Base-by-base conservation (phyloP, 2,888 invertebrate genomes). In the Folsomia candida region DNA sequence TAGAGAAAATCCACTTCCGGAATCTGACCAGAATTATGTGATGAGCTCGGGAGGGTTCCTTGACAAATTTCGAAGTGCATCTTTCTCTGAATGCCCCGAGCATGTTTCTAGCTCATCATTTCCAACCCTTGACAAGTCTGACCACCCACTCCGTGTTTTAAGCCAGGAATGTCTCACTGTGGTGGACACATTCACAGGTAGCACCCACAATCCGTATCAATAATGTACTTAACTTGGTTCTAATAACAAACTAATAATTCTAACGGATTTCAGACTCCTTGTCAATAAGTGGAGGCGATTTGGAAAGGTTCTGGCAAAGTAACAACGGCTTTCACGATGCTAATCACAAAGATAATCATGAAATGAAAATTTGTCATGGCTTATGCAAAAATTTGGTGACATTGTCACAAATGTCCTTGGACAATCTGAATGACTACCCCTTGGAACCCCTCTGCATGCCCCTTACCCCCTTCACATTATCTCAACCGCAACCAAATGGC, bases 161-260 rank as follows among this genome's bases (percentile, higher is more conserved):
- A 94, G 94, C 81, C 92, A 94, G 84, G 94, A 94, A 85, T 94
- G 94, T 83, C 86, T 95, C 77, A 94, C 94, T 4, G 90, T 93
- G 24, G 92, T 94, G 9, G 94, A 94, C 37, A 94, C 94, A 59
- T 94, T 94, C 81, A 91, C 92, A 18, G 92, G 92, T 85, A 26
- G 18, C n/a, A 62, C 28, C 27, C 27, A 26, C 9, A 60, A 22
- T 25, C 22, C 6, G 60, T n/a, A n/a, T n/a, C n/a, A n/a, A n/a
- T n/a, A n/a, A n/a, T n/a, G n/a, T n/a, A n/a, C n/a, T n/a, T n/a
- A n/a, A n/a, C n/a, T n/a, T n/a, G n/a, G n/a, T n/a, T n/a, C n/a
- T n/a, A n/a, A n/a, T n/a, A n/a, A n/a, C n/a, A n/a, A n/a, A n/a
- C n/a, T n/a, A n/a, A n/a, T n/a, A n/a, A n/a, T n/a, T n/a, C n/a